Evolutionary conservation across 30 jellyfish, hydroid and myxozoan genomes (phyloP).

Genomic region (Chrysaora quinquecirrha): DNA sequence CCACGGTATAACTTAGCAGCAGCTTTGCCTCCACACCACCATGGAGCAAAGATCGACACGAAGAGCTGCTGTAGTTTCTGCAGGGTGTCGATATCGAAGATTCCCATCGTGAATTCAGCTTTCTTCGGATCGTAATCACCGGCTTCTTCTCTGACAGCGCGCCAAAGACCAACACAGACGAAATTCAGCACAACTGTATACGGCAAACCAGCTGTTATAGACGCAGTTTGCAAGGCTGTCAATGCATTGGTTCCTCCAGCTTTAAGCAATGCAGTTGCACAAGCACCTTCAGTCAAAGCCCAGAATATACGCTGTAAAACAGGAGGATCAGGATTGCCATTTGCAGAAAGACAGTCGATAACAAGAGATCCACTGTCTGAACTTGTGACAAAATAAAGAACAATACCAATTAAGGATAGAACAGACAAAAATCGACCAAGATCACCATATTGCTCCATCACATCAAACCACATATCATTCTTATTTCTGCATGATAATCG

Average conservation of each 20-base stretch:
- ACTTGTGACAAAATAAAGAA: slow-evolving; percentile 88
- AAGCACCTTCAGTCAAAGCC: slow-evolving; percentile 98
- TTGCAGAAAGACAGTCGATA: slow-evolving; percentile 91
- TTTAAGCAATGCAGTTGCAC: slow-evolving; percentile 86
- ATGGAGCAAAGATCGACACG: slow-evolving; percentile 80
- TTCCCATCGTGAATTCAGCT: slow-evolving; percentile 59
- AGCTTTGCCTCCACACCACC: slow-evolving; percentile 82
- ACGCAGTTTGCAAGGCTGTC: slow-evolving; percentile 85
- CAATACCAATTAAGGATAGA: slow-evolving; percentile 80
- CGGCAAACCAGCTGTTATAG: slow-evolving; percentile 91
- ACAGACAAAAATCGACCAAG: slow-evolving; percentile 79
- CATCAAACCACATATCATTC: slow-evolving; percentile 89
- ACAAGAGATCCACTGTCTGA: slow-evolving; percentile 95
- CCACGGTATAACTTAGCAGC: slow-evolving; percentile 48
- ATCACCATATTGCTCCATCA: slow-evolving; percentile 80
- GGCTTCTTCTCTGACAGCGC: slow-evolving; percentile 86
- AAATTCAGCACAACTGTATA: slow-evolving; percentile 78
- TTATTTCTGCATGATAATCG: slow-evolving; percentile 78
- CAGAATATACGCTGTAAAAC: slow-evolving; percentile 88
- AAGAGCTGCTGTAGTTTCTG: slow-evolving; percentile 28
- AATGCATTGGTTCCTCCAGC: slow-evolving; percentile 88
- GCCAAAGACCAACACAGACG: slow-evolving; percentile 96
- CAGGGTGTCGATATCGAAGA: slow-evolving; percentile 49
- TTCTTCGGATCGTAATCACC: slow-evolving; percentile 77
- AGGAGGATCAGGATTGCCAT: slow-evolving; percentile 97